A percentile compares a stretch with the other conserved stretches of the same genome.
Conservation (phyloP, 1,140 invertebrate species). For the Oncopeltus fasciatus region DNA sequence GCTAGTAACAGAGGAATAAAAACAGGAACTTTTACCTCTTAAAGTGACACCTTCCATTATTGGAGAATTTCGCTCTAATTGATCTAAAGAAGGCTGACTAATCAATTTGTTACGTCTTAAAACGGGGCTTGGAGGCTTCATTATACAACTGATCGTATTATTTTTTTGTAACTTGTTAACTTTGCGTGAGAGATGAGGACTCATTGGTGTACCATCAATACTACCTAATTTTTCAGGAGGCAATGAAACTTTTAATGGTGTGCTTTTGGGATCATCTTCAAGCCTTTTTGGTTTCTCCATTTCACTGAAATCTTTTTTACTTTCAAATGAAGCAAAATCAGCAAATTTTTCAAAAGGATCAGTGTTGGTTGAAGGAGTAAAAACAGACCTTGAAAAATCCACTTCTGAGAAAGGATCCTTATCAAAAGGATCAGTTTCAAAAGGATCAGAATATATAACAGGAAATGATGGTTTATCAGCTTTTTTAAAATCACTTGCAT, state of each 20-base stretch:
- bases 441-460: slow-evolving; percentile 38
- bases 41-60: slow-evolving; percentile 22
- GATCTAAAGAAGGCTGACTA: slow-evolving; percentile 23
- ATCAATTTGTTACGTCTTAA: slow-evolving; percentile 27
- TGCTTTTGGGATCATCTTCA: slow-evolving; percentile 29
- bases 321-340: slow-evolving; percentile 26
- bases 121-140: slow-evolving; percentile 32
- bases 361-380: slow-evolving; percentile 27
- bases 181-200: slow-evolving; percentile 22
- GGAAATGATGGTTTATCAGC: background rate
- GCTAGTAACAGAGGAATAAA: slow-evolving; percentile 17
- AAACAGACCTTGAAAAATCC: slow-evolving; percentile 28
- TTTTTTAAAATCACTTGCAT: background rate
- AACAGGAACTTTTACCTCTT: slow-evolving; percentile 16
- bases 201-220: slow-evolving; percentile 17
- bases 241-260: slow-evolving; percentile 47
- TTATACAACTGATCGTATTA: slow-evolving; percentile 21
- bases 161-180: slow-evolving; percentile 21
- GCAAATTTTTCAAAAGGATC: slow-evolving; percentile 47
- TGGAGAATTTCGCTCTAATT: slow-evolving; percentile 21
- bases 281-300: slow-evolving; percentile 13
- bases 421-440: slow-evolving; percentile 53
- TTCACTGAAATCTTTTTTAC: background rate
- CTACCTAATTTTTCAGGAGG: slow-evolving; percentile 40
- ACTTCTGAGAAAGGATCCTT: slow-evolving; percentile 46